Evolutionary conservation across 2,888 invertebrate genomes (phyloP).

Genomic region (Nymphalis urticae): DNA sequence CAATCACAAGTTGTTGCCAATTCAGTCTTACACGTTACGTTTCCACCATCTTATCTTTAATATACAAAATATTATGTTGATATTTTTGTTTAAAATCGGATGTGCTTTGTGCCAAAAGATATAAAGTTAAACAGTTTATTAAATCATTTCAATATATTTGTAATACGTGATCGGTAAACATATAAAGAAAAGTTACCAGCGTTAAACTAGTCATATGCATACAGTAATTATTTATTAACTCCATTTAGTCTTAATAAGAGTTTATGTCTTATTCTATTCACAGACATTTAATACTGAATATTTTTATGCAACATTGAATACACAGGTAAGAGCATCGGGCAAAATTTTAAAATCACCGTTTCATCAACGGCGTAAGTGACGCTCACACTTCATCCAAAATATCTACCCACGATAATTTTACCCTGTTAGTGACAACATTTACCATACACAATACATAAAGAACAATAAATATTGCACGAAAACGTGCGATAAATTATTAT

Average conservation of each 20-base stretch:
- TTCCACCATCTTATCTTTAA: conserved; percentile 35
- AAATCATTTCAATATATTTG: not conserved
- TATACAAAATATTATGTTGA: conserved; percentile 26
- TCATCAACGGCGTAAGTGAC: conserved; percentile 21
- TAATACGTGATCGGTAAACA: not conserved
- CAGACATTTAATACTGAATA: conserved; percentile 35
- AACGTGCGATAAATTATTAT: conserved; percentile 59
- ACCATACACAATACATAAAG: conserved; percentile 58
- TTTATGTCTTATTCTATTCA: conserved; percentile 30
- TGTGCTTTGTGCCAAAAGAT: conserved; percentile 47
- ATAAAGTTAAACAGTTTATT: conserved; percentile 39
- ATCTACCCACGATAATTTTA: conserved; percentile 54
- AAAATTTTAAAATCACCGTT: conserved; percentile 24
- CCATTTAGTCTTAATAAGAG: conserved; percentile 21
- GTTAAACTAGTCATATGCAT: conserved; percentile 1
- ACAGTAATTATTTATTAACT: conserved; percentile 10
- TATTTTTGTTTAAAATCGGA: conserved; percentile 39
- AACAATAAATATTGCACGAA: conserved; percentile 67
- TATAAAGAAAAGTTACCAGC: not conserved
- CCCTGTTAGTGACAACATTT: conserved; percentile 75
- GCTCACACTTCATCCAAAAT: conserved; percentile 32
- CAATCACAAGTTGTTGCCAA: conserved; percentile 76
- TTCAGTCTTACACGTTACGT: conserved; percentile 70
- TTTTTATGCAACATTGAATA: conserved; percentile 17
- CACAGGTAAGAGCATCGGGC: conserved; percentile 14